Conservation (phyloP, 1,140 invertebrate species). For the Argopecten irradians region DNA sequence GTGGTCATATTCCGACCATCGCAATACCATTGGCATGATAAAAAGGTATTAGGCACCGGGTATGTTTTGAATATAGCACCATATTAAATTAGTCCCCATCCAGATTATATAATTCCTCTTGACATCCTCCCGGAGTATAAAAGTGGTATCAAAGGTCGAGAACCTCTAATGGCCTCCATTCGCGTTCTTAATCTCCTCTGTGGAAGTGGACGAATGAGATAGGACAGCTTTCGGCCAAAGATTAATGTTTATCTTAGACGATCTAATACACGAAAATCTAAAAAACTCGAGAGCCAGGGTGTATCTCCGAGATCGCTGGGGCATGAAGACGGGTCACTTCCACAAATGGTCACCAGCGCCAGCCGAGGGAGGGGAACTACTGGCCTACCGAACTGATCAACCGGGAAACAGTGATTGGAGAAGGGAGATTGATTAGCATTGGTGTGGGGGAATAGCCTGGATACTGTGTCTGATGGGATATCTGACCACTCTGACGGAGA, state of each 20-base stretch:
- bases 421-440: neutral
- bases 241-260: neutral
- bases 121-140: neutral
- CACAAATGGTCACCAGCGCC: neutral
- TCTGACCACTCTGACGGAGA: neutral
- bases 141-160: neutral
- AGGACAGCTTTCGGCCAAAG: neutral
- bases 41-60: too few species aligned
- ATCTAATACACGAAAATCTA: constrained; percentile 18
- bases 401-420: neutral
- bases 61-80: too few species aligned
- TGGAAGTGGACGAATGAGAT: neutral
- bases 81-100: too few species aligned
- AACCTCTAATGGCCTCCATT: neutral
- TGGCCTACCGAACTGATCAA: neutral
- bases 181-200: neutral
- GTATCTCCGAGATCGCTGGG: neutral
- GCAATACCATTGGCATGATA: too few species aligned
- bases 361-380: too few species aligned
- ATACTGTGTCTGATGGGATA: neutral
- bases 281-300: neutral
- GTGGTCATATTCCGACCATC: too few species aligned
- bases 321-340: constrained; percentile 1
- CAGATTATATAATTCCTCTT: too few species aligned
- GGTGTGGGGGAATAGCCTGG: neutral